Conservation (phyloP, 2,113 vertebrate genomes). For the Origma solitaria region DNA sequence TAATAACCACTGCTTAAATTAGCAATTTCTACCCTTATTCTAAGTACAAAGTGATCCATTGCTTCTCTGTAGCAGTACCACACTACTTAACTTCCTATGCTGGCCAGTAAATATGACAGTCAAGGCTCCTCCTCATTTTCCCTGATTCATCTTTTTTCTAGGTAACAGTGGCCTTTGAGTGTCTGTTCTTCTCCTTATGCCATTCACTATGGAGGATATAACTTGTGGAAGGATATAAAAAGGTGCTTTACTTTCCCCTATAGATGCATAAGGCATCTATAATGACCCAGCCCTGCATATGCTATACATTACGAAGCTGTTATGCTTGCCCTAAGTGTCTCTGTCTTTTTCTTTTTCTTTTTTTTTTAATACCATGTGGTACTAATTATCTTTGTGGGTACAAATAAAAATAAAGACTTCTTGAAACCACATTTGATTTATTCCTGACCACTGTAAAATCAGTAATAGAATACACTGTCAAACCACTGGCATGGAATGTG, state of each 20-base stretch:
- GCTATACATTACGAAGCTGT: conserved; percentile 40
- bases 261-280: conserved; percentile 6
- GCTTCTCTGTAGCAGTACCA: not conserved
- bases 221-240: not conserved
- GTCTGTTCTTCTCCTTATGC: not conserved
- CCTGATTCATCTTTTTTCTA: not conserved
- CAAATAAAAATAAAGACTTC: conserved; percentile 61
- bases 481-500: conserved; percentile 56
- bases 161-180: not conserved
- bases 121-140: not conserved
- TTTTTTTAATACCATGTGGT: conserved; percentile 27
- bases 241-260: not conserved
- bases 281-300: not conserved
- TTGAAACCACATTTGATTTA: conserved; percentile 55
- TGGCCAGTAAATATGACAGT: not conserved
- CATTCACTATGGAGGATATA: not conserved
- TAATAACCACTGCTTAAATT: not conserved
- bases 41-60: not conserved
- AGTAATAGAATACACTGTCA: conserved; percentile 59
- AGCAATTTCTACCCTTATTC: not conserved
- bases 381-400: conserved; percentile 47
- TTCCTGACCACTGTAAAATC: conserved; percentile 59
- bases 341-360: not conserved
- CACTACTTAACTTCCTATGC: not conserved
- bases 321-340: not conserved